Evolutionary conservation across 2,797 vertebrate genomes (phyloP), one percentile per base, ranked within the genome.

Genomic region (Hylomyscus alleni): DNA sequence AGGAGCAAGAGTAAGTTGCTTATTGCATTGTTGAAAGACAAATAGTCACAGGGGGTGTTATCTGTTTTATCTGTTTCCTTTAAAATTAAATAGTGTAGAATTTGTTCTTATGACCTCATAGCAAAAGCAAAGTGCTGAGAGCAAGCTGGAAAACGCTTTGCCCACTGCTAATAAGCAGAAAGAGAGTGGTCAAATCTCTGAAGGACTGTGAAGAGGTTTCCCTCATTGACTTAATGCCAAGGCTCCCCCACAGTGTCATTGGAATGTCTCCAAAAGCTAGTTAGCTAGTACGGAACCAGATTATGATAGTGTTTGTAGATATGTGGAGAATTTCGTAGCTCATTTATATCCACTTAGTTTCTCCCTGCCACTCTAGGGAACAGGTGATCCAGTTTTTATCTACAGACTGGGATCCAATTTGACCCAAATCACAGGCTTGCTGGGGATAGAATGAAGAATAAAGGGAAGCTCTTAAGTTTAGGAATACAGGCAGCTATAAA

Each of bases 1-100:
- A 98, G 99, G 99, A 80, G 95, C 98, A 0, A 99, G 99, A 98
- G 99, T 99, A 98, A 99, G 99, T 99, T 97, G 72, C 15, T 94
- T 96, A 95, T 96, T 91, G 54, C n/a, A 87, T 92, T 94, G 82
- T 83, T 95, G 52, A 95, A 77, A 91, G 83, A 44, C 62, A 98
- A 80, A 95, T 88, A 94, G 94, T 97, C 91, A 47, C 91, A 93
- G 75, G 86, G 81, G 75, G 78, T 92, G 56, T 97, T 97, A 97
- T 81, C 89, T 97, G 37, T 34, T 89, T 89, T 58, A 73, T 73
- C 26, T 88, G 80, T 94, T 97, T 95, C 92, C 97, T 97, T 94
- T 95, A 90, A 60, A 96, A 95, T 93, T 95, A 90, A 92, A 91
- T 52, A 69, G 31, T 97, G 62, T 97, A 96, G 91, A 97, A 96